phyloP scores from a whole-genome alignment of 2,797 vertebrate genomes.

The Sebastes nivosus region DNA sequence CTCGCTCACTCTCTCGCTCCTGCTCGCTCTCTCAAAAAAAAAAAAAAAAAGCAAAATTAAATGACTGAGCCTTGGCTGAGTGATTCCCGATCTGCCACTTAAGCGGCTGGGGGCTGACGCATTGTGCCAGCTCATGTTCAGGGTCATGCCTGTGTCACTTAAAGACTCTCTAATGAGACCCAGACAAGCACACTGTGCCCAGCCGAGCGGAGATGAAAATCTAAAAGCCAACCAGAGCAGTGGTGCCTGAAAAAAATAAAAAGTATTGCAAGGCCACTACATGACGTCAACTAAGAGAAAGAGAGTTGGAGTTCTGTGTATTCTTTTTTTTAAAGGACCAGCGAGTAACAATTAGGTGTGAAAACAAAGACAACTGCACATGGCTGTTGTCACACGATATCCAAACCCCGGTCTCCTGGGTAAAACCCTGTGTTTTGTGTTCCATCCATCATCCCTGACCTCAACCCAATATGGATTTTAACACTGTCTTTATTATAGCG shows the following conservation, averaged over 20 bases:
- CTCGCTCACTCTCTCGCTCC: background rate
- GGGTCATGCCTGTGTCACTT: constrained; percentile 70
- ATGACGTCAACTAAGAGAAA: constrained; percentile 1
- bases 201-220: constrained; percentile 28
- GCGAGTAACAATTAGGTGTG: background rate
- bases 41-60: constrained; percentile 40
- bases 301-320: background rate
- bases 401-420: no score
- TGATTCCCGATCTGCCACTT: constrained; percentile 63
- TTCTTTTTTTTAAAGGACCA: background rate
- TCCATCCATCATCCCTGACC: no score
- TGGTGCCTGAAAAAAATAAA: constrained; percentile 2
- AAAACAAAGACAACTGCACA: no score
- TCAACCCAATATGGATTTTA: no score
- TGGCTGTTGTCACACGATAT: no score
- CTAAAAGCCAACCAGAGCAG: constrained; percentile 36
- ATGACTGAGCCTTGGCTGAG: constrained; percentile 49
- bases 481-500: no score
- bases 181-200: constrained; percentile 54
- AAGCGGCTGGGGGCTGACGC: constrained; percentile 49
- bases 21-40: background rate
- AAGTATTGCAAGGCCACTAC: background rate
- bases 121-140: constrained; percentile 70
- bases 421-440: no score
- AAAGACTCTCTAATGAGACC: constrained; percentile 73